phyloP scores from a whole-genome alignment of 1,140 invertebrate species.

The Cyclina sinensis region DNA sequence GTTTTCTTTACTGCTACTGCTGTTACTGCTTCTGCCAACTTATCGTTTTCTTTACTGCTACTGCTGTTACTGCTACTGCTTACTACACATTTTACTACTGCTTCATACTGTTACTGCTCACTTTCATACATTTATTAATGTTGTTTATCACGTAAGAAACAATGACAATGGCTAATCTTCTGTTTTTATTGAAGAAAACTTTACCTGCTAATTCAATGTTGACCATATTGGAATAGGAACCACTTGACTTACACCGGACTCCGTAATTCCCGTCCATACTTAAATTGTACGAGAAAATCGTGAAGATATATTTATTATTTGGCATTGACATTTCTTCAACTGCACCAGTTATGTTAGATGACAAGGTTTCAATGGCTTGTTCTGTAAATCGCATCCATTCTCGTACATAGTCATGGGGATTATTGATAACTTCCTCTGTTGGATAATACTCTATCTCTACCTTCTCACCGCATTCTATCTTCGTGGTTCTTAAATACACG shows the following conservation, averaged over 20 bases:
- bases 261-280: not conserved
- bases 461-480: not conserved
- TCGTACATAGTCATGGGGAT: not conserved
- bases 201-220: not conserved
- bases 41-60: too few species aligned
- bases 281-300: not conserved
- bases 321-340: too few species aligned
- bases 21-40: too few species aligned
- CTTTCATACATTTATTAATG: too few species aligned
- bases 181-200: too few species aligned
- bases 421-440: not conserved
- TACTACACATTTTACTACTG: too few species aligned
- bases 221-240: not conserved
- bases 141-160: too few species aligned
- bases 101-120: too few species aligned
- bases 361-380: not conserved
- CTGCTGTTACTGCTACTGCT: too few species aligned
- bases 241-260: not conserved
- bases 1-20: too few species aligned
- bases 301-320: not conserved
- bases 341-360: not conserved
- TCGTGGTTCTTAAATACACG: not conserved
- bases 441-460: not conserved
- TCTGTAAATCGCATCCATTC: not conserved
- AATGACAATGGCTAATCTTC: too few species aligned